phyloP scores from a whole-genome alignment of 2,888 invertebrate species.

The Operophtera brumata region DNA sequence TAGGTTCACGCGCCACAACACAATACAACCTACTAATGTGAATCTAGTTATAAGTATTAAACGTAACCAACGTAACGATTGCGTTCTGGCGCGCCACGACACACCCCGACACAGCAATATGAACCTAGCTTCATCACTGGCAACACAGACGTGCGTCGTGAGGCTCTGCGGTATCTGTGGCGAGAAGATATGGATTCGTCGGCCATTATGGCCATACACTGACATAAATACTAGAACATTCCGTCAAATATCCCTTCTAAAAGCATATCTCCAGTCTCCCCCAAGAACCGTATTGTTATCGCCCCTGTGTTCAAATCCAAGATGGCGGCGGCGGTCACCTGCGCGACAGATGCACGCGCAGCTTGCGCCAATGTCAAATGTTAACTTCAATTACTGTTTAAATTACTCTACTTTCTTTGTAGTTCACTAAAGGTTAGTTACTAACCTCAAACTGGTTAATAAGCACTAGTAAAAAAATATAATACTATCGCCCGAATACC shows the following conservation, averaged over 20 bases:
- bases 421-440: constrained; percentile 5
- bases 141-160: no score
- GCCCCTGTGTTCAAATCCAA: constrained; percentile 32
- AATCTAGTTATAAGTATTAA: no score
- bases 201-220: not conserved
- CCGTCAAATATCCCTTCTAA: not conserved
- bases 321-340: constrained; percentile 59
- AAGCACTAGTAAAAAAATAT: no score
- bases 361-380: constrained; percentile 51
- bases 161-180: no score
- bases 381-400: constrained; percentile 29
- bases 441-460: not conserved
- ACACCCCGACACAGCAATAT: no score
- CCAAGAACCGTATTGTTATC: constrained; percentile 24
- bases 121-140: no score
- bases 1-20: no score
- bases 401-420: constrained; percentile 14
- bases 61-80: no score
- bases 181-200: not conserved
- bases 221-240: not conserved
- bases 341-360: constrained; percentile 63
- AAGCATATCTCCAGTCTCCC: constrained; percentile 11
- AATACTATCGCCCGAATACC: no score
- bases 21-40: no score
- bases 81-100: no score